phyloP scores from a whole-genome alignment of 2,797 vertebrate genomes.

The Gallinago solitaria region DNA sequence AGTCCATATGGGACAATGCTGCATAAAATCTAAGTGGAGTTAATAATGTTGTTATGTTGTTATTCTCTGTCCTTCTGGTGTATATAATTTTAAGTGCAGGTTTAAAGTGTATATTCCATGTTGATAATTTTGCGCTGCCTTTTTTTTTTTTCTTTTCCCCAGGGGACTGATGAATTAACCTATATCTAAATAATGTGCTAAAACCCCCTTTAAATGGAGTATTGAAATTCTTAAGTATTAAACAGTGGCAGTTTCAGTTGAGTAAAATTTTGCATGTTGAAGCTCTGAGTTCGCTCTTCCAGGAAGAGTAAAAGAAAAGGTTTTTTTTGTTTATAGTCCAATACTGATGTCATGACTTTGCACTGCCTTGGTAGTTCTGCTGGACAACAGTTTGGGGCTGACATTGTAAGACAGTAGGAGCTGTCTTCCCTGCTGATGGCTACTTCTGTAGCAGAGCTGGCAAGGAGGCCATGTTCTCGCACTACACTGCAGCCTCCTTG shows the following conservation, averaged over 20 bases:
- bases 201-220: not conserved
- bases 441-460: not conserved
- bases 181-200: not conserved
- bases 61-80: not conserved
- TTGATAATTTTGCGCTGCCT: not conserved
- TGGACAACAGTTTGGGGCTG: not conserved
- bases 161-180: not conserved
- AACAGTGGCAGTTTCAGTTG: not conserved
- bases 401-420: not conserved
- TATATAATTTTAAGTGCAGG: not conserved
- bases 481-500: not conserved
- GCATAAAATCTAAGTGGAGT: not conserved
- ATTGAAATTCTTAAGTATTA: not conserved
- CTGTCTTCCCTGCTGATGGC: not conserved
- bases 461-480: not conserved
- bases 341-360: not conserved
- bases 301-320: not conserved
- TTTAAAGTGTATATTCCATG: not conserved
- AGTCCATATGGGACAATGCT: not conserved
- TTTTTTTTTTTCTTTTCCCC: not conserved
- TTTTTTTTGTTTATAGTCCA: not conserved
- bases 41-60: not conserved
- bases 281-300: not conserved
- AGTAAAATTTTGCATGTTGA: not conserved
- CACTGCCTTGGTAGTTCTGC: not conserved